Percentiles rank a stretch among this genome's conserved stretches.
Evolutionary conservation across 1,140 invertebrate genomes (phyloP).

Genomic region (Drosophila neocordata): DNA sequence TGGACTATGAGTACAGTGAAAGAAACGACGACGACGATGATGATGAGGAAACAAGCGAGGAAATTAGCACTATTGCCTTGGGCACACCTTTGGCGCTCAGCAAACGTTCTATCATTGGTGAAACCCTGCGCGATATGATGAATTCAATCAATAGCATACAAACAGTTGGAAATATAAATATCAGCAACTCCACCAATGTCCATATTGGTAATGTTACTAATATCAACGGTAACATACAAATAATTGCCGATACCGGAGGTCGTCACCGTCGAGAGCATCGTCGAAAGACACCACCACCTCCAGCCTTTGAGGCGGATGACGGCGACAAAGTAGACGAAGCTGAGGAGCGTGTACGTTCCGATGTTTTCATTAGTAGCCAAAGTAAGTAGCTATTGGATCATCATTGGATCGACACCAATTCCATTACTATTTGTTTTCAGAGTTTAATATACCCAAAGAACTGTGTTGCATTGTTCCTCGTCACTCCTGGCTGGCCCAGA

Average conservation of each 20-base stretch:
- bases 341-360: constrained; percentile 51
- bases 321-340: constrained; percentile 37
- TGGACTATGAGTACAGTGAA: constrained; percentile 69
- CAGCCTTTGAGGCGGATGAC: background rate
- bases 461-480: constrained; percentile 68
- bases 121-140: constrained; percentile 60
- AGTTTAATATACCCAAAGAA: constrained; percentile 74
- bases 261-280: constrained; percentile 21
- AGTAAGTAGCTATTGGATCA: constrained; percentile 31
- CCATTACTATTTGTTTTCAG: constrained; percentile 22
- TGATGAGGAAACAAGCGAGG: constrained; percentile 52
- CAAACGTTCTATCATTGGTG: constrained; percentile 50
- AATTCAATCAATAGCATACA: constrained; percentile 76
- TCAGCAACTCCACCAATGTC: constrained; percentile 81
- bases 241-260: constrained; percentile 57
- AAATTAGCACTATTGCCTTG: constrained; percentile 59
- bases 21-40: constrained; percentile 42
- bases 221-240: constrained; percentile 83
- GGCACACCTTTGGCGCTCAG: constrained; percentile 46
- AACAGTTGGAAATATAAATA: constrained; percentile 78
- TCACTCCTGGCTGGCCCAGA: constrained; percentile 78
- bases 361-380: constrained; percentile 59
- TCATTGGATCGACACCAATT: background rate
- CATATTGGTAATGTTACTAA: constrained; percentile 83
- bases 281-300: constrained; percentile 20